Evolutionary conservation across 2,888 invertebrate genomes (phyloP).

Genomic region (Agrochola lota): DNA sequence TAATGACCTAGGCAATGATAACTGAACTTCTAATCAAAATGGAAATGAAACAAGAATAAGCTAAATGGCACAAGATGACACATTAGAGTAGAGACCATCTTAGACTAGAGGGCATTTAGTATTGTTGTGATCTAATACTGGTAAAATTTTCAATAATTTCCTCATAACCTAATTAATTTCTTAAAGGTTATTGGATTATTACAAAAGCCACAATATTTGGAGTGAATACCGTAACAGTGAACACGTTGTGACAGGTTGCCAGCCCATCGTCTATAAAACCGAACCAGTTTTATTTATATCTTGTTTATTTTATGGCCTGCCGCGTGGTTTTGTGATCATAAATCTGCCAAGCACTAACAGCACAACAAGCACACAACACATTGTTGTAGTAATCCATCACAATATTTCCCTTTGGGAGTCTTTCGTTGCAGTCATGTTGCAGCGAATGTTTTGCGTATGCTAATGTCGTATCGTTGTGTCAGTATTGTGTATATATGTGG

Average conservation of each 20-base stretch:
- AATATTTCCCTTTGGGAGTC: conserved; percentile 11
- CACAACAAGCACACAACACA: no score
- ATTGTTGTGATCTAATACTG: background rate
- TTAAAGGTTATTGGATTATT: conserved; percentile 18
- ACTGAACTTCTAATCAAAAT: background rate
- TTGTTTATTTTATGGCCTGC: conserved; percentile 49
- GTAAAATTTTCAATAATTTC: background rate
- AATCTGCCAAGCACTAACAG: conserved; percentile 26
- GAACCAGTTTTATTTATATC: conserved; percentile 53
- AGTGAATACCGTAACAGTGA: conserved; percentile 55
- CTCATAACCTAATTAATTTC: conserved; percentile 4
- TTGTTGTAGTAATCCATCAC: conserved; percentile 13
- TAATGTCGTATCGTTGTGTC: no score
- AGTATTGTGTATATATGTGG: no score
- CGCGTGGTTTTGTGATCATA: conserved; percentile 40
- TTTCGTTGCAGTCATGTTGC: background rate
- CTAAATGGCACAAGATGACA: background rate
- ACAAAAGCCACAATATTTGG: conserved; percentile 27
- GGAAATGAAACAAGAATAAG: background rate
- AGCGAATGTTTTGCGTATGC: no score
- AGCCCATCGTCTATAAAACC: conserved; percentile 31
- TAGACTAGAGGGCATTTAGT: background rate
- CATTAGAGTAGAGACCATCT: background rate
- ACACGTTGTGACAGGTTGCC: conserved; percentile 54
- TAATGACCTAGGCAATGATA: background rate